Conservation (phyloP, 2,113 vertebrate genomes). For the Ophthalmolycus amberensis region DNA sequence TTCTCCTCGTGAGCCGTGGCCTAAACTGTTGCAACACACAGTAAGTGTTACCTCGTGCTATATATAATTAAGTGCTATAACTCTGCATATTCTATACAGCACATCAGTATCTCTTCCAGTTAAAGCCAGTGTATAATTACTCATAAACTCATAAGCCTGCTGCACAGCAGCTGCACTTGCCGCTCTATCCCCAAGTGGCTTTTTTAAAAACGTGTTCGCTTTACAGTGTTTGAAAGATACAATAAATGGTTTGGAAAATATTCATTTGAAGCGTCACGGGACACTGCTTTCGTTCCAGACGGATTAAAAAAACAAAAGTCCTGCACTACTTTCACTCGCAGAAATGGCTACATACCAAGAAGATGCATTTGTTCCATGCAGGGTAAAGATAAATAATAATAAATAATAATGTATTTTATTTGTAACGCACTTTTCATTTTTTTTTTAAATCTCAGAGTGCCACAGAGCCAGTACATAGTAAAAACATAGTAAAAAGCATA, state of each 20-base stretch:
- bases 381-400: slow-evolving; percentile 1
- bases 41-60: slow-evolving; percentile 18
- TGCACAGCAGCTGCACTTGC: slow-evolving; percentile 50
- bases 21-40: slow-evolving; percentile 13
- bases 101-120: background rate
- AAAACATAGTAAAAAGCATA: too few relatives aligned
- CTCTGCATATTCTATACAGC: background rate
- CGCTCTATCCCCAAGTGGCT: slow-evolving; percentile 21
- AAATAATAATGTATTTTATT: too few relatives aligned
- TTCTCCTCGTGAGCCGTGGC: slow-evolving; percentile 10
- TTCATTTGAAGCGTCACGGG: slow-evolving; percentile 7
- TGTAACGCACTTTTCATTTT: too few relatives aligned
- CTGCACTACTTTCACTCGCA: slow-evolving; percentile 8
- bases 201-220: slow-evolving; percentile 32
- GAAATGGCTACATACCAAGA: slow-evolving; percentile 12
- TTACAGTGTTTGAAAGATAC: slow-evolving; percentile 38
- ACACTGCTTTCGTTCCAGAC: slow-evolving; percentile 2
- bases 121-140: slow-evolving; percentile 14
- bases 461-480: too few relatives aligned
- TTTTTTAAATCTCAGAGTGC: too few relatives aligned
- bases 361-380: background rate
- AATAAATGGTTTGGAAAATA: slow-evolving; percentile 46
- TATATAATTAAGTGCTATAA: slow-evolving; percentile 10
- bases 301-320: slow-evolving; percentile 16
- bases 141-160: slow-evolving; percentile 7